Conservation (phyloP, 2,888 invertebrate species). For the Thelaira solivaga region DNA sequence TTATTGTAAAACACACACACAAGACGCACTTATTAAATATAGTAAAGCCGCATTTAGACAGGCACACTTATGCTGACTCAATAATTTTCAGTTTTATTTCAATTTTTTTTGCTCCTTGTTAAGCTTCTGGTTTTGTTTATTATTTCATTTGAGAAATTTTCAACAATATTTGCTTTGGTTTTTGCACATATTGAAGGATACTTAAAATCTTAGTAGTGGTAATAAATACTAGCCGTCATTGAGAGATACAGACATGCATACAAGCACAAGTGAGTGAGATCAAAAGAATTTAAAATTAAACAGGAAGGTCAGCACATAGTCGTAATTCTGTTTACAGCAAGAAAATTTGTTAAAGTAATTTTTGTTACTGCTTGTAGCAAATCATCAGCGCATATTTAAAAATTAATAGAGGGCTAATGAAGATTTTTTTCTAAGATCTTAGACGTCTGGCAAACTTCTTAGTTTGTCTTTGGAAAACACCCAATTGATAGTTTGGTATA, state of each 20-base stretch:
- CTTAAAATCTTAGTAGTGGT: not conserved
- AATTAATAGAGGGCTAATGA: no score
- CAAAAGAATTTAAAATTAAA: not conserved
- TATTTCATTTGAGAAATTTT: conserved; percentile 15
- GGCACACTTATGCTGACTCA: not conserved
- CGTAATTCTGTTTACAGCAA: no score
- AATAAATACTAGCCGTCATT: conserved; percentile 1
- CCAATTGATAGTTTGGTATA: no score
- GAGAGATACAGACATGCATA: not conserved
- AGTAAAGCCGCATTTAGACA: not conserved
- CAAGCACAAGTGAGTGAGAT: not conserved
- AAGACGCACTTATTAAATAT: not conserved
- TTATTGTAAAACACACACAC: not conserved
- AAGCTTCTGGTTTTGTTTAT: conserved; percentile 11
- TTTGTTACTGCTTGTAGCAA: no score
- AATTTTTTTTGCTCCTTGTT: not conserved
- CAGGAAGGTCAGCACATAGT: no score
- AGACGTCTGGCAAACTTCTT: no score
- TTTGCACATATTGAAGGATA: conserved; percentile 3
- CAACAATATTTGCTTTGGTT: conserved; percentile 32
- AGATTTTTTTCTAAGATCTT: no score
- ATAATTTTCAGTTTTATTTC: not conserved
- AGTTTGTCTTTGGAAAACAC: no score
- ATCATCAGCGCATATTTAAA: no score
- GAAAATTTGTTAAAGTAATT: no score